Evolutionary conservation across 1,140 invertebrate species (phyloP), one percentile per base, ranked within the genome.

Genomic region (Megalopta genalis): DNA sequence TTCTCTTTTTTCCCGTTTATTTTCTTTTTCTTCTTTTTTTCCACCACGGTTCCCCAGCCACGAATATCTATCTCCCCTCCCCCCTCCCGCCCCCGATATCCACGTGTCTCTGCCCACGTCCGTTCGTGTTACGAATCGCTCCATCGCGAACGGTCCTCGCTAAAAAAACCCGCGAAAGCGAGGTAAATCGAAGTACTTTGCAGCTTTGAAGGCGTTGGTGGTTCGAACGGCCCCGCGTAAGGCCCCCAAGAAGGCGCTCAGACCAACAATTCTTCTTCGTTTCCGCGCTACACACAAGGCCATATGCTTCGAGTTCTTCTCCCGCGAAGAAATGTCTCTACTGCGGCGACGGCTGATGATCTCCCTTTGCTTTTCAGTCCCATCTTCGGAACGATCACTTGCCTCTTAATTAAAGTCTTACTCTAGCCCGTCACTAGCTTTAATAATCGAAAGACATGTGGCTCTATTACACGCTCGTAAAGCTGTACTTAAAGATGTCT

Each of bases 121-220:
- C 72, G 23, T 52, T 86, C 77, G 77, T 81, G 87, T 80, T 77
- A n/a, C 79, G 82, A 87, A 77, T 76, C 75, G 76, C 72, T 82
- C 62, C 8, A 6, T 65, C 59, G 32, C 32, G 32, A 84, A 86
- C 74, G 77, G 70, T 39, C 63, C 63, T 16, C 60, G 64, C 39
- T 37, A 63, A 63, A 63, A 63, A 59, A 67, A 70, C 21, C 23
- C n/a, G 46, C 59, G 68, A 77, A n/a, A 54, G 16, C 18, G 46
- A 72, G 23, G 8, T 23, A 16, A n/a, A 25, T 64, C 60, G 69
- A n/a, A 52, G 37, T 42, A 46, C 39, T 23, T 46, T 21, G 23
- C 49, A 65, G 60, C 12, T 57, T 57, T 60, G 60, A 71, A 77
- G 75, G 67, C 46, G 68, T 71, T 64, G 66, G 60, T 64, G 66